Percentiles rank a stretch among this genome's conserved stretches.
Evolutionary conservation across 1,140 invertebrate genomes (phyloP).

Genomic region (Pemphigus obesinymphae): DNA sequence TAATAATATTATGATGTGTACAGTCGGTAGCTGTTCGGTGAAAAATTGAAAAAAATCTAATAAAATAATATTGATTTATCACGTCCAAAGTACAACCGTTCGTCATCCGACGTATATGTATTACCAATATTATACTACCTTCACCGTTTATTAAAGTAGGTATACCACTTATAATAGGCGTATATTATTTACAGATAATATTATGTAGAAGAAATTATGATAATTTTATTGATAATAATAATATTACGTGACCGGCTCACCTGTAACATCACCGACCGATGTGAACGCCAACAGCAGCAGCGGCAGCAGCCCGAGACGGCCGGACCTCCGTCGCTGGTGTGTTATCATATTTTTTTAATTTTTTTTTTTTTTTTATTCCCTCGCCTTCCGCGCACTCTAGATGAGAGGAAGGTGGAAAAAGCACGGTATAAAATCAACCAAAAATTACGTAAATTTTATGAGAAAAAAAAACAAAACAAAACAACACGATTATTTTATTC

Average conservation of each 20-base stretch:
- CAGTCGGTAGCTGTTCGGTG: too few relatives aligned
- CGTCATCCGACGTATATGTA: background rate
- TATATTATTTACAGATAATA: background rate
- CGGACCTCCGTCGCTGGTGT: background rate
- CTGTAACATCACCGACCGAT: background rate
- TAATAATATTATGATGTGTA: too few relatives aligned
- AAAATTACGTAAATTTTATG: background rate
- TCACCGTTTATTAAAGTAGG: background rate
- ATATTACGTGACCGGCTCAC: background rate
- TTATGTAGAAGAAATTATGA: too few relatives aligned
- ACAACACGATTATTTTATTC: background rate
- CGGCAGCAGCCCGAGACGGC: background rate
- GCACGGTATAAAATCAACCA: background rate
- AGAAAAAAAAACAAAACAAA: background rate
- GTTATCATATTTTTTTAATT: conserved; percentile 8
- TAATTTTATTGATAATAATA: background rate
- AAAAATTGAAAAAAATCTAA: too few relatives aligned
- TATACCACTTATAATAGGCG: background rate
- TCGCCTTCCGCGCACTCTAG: background rate
- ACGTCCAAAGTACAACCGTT: background rate
- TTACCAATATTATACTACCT: background rate
- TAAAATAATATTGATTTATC: conserved; percentile 16
- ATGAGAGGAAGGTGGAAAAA: too few relatives aligned
- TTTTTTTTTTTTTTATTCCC: too few relatives aligned
- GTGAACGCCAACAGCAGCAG: background rate